Conservation (phyloP, 2,888 invertebrate species). For the Acleris cristana region DNA sequence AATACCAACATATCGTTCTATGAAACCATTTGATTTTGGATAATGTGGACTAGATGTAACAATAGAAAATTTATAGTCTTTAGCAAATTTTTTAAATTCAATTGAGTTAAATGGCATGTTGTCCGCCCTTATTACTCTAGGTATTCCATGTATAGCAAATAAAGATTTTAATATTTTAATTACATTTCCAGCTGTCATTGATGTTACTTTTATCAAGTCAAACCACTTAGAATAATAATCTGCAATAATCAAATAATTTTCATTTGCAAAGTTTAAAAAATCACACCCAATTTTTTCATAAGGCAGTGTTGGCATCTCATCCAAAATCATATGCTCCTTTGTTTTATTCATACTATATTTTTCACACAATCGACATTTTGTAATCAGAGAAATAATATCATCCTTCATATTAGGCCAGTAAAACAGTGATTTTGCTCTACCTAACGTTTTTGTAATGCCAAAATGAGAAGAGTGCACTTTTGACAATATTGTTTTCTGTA, state of each 20-base stretch:
- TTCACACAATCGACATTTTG: slow-evolving; percentile 18
- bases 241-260: slow-evolving; percentile 26
- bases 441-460: slow-evolving; percentile 13
- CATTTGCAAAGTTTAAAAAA: slow-evolving; percentile 9
- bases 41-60: slow-evolving; percentile 1
- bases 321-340: slow-evolving; percentile 6
- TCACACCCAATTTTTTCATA: slow-evolving; percentile 12
- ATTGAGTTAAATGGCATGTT: slow-evolving; percentile 27
- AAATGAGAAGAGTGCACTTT: slow-evolving; percentile 24
- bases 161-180: slow-evolving; percentile 29
- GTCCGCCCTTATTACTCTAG: slow-evolving; percentile 16
- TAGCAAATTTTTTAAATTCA: slow-evolving; percentile 22
- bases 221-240: slow-evolving; percentile 32
- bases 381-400: background rate
- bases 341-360: slow-evolving; percentile 21
- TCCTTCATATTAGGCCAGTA: slow-evolving; percentile 9
- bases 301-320: slow-evolving; percentile 5
- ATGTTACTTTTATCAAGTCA: slow-evolving; percentile 18
- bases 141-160: slow-evolving; percentile 26
- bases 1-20: background rate
- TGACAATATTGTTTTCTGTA: slow-evolving; percentile 1
- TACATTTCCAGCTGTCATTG: slow-evolving; percentile 16
- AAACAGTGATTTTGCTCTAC: slow-evolving; percentile 20
- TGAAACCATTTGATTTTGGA: slow-evolving; percentile 10
- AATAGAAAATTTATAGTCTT: slow-evolving; percentile 3